Conservation (phyloP, 1,140 invertebrate species). For the Zophobas atratus region DNA sequence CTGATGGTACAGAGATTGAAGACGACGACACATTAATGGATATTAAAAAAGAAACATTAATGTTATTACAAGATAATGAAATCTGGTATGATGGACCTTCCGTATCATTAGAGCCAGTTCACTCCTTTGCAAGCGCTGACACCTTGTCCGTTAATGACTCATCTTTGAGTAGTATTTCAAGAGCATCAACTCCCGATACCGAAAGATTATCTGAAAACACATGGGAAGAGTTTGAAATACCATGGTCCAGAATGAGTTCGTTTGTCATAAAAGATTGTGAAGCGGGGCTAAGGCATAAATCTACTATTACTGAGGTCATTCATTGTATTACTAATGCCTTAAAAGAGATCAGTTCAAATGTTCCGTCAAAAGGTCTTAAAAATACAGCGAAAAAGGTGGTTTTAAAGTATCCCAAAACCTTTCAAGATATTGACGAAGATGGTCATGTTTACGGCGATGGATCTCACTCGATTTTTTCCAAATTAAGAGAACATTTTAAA, state of each 20-base stretch:
- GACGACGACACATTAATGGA: background rate
- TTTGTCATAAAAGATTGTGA: conserved; percentile 6
- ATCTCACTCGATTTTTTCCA: background rate
- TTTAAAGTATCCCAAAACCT: background rate
- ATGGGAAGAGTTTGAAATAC: background rate
- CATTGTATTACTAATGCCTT: too few species aligned
- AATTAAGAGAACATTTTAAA: background rate
- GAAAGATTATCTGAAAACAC: conserved; percentile 9
- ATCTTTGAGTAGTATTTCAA: background rate
- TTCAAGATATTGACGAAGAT: conserved; percentile 28
- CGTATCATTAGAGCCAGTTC: background rate
- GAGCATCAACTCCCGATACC: background rate
- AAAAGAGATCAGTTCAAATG: too few species aligned
- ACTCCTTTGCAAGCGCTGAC: background rate
- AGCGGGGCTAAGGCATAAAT: background rate
- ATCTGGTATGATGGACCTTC: background rate
- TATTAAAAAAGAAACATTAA: conserved; percentile 1
- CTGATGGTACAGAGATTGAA: conserved; percentile 18
- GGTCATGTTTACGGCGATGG: background rate
- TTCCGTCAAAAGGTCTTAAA: background rate
- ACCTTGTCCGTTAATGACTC: background rate
- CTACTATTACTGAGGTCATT: background rate
- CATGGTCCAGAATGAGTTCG: background rate
- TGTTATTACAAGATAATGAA: conserved; percentile 7
- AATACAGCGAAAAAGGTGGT: background rate